These are phyloP conservation scores for Lithophane leautieri DNA, from an alignment of 2,888 invertebrate species.

Conservation along the genomic window DNA sequence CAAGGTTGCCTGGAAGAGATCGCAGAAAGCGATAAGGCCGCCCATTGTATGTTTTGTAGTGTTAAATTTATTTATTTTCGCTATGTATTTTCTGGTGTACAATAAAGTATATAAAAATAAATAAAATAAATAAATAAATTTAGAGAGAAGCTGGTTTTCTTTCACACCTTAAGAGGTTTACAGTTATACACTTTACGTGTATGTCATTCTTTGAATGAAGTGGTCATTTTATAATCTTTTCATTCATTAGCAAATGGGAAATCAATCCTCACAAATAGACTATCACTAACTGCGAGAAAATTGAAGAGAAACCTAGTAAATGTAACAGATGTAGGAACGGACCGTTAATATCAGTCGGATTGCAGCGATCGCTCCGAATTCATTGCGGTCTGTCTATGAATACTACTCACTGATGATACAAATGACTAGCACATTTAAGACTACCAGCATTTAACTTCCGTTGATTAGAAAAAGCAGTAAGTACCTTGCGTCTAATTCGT, in stretches of 20 bases:
- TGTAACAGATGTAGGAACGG: slow-evolving; percentile 51
- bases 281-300: slow-evolving; percentile 20
- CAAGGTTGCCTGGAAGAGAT: too few species aligned
- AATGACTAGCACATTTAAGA: not conserved
- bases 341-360: slow-evolving; percentile 67
- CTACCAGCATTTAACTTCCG: too few species aligned
- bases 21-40: too few species aligned
- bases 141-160: too few species aligned
- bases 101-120: too few species aligned
- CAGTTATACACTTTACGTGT: not conserved
- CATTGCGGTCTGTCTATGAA: slow-evolving; percentile 67
- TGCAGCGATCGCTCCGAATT: slow-evolving; percentile 69
- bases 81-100: too few species aligned
- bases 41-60: too few species aligned
- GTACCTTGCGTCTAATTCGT: too few species aligned
- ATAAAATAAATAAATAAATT: too few species aligned
- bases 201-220: not conserved
- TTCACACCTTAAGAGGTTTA: too few species aligned
- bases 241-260: not conserved
- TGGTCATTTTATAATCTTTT: not conserved
- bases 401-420: slow-evolving; percentile 56
- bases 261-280: slow-evolving; percentile 14
- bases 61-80: too few species aligned
- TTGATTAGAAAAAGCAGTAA: too few species aligned
- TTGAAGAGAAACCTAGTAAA: slow-evolving; percentile 31